A percentile compares a stretch with the other conserved stretches of the same genome.
These are phyloP conservation scores for Nicator chloris DNA, from an alignment of 2,113 vertebrate species.

Conservation along the genomic window DNA sequence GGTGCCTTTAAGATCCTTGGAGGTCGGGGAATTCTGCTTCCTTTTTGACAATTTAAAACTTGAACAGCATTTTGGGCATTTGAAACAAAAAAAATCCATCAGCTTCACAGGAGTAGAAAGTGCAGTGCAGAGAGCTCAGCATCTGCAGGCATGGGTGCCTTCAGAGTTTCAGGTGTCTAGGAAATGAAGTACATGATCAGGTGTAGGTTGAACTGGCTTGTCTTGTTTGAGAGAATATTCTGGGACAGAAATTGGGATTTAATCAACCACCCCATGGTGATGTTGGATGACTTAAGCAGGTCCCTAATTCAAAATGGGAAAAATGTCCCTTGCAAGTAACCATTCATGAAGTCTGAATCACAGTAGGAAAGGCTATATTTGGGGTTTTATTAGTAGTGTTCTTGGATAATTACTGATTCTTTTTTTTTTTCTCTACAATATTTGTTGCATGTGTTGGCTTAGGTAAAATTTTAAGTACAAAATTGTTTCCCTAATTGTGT, in stretches of 20 bases:
- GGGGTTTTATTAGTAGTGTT: neutral
- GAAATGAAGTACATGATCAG: neutral
- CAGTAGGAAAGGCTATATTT: neutral
- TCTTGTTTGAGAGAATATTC: neutral
- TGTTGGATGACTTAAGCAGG: neutral
- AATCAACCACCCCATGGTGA: rapidly evolving
- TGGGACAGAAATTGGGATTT: neutral
- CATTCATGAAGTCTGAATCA: neutral
- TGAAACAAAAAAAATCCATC: neutral
- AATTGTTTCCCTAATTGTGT: neutral
- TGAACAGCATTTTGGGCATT: neutral
- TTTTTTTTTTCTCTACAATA: neutral
- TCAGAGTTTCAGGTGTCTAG: neutral
- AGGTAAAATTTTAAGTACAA: neutral
- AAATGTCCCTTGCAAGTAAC: neutral
- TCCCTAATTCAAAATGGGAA: neutral
- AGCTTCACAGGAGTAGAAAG: neutral
- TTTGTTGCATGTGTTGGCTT: neutral
- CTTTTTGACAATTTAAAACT: neutral
- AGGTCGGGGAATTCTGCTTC: neutral
- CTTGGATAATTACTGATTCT: neutral
- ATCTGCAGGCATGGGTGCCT: neutral
- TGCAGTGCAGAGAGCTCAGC: neutral
- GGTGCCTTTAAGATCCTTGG: neutral
- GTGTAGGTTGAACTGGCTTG: neutral